A percentile compares a stretch with the other conserved stretches of the same genome.
Conservation (phyloP, 2,797 vertebrate genomes). For the Peromyscus melanophrys region DNA sequence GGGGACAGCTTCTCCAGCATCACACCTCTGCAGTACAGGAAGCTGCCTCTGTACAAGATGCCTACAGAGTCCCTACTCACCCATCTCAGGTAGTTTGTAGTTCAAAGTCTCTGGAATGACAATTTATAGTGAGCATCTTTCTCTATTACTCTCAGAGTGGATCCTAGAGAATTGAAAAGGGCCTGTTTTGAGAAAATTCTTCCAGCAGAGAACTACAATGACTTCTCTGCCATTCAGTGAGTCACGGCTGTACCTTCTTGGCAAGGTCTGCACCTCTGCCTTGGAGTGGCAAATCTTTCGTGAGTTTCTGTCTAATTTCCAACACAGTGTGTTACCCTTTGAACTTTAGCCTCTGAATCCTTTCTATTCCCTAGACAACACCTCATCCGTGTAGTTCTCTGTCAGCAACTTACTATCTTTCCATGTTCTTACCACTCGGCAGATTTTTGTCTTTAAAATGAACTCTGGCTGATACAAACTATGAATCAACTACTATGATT, state of each 20-base stretch:
- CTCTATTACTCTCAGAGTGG: background rate
- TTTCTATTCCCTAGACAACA: background rate
- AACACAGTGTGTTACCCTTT: background rate
- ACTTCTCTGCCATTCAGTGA: background rate
- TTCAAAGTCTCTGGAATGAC: background rate
- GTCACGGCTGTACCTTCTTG: background rate
- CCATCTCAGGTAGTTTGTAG: background rate
- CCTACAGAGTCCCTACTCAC: background rate
- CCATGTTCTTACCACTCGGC: background rate
- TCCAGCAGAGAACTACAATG: too few relatives aligned
- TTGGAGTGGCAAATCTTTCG: background rate
- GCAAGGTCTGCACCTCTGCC: background rate
- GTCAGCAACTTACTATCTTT: background rate
- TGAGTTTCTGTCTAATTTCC: background rate
- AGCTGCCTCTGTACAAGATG: background rate
- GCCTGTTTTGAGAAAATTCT: background rate
- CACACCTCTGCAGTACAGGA: rapidly evolving
- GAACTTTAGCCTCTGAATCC: background rate
- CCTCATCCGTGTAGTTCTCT: background rate
- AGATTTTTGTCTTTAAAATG: slow-evolving; percentile 3
- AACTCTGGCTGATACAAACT: background rate
- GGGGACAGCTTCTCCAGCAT: background rate
- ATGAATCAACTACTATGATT: background rate
- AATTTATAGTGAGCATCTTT: background rate
- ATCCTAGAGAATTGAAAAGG: background rate